Base-by-base conservation (phyloP, 2,888 invertebrate genomes). In the Masnerella sp. region DNA sequence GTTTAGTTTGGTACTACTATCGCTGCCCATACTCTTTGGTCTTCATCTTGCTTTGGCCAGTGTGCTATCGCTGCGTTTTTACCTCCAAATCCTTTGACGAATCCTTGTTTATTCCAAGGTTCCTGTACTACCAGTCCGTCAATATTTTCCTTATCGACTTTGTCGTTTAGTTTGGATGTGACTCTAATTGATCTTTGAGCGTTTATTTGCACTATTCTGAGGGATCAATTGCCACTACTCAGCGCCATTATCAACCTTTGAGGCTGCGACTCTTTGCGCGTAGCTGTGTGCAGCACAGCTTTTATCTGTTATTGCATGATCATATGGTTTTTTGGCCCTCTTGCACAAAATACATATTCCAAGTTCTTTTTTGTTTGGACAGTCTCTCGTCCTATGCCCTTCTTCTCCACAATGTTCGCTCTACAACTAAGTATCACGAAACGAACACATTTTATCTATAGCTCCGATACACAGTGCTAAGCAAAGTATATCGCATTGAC, bases 171-270 rank as follows among this genome's bases (percentile, higher is more conserved):
- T n/a, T n/a, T n/a, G n/a, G n/a, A n/a, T n/a, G n/a, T n/a, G 1
- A 2, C 38, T 1, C 25, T 9, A 1, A 49, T 34, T 7, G 42
- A n/a, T 30, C 59, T 30, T 11, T 51, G n/a, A 5, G 45, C 18
- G 14, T 70, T 70, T 0, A 62, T 7, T 14, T 70, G 70, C 3
- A 42, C 8, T 4, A 70, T 22, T n/a, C n/a, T 12, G 30, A 38
- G 17, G 32, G 20, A 7, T 43, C 40, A 9, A 68, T 11, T 11
- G 28, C 56, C 40, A 43, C 11, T 22, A 1, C 8, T 20, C 8
- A n/a, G 22, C 1, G 1, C 67, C 67, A 56, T 74, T 70, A 20
- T 70, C 61, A 11, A 28, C 22, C n/a, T 25, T 59, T 11, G 30
- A 7, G 0, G 11, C 15, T 0, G 42, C n/a, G 3, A 38, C 1